Evolutionary conservation across 2,797 vertebrate species (phyloP).

Genomic region (Rousettus madagascariensis): DNA sequence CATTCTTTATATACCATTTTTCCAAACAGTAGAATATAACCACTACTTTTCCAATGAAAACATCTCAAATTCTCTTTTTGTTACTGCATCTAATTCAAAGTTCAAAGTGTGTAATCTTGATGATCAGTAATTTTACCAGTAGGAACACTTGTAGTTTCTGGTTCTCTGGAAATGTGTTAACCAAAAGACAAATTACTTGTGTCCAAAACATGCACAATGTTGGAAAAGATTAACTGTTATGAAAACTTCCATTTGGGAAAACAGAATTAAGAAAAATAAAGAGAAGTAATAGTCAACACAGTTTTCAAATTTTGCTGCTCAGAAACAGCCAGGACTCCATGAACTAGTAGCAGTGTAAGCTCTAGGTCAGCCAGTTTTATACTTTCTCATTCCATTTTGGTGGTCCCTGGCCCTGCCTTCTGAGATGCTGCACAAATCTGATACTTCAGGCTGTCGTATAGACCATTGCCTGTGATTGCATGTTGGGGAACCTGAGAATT

Average conservation of each 20-base stretch:
- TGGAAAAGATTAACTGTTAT: not conserved
- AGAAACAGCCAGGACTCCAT: not conserved
- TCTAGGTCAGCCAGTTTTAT: not conserved
- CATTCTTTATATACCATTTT: not conserved
- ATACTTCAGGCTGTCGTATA: not conserved
- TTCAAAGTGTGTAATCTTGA: not conserved
- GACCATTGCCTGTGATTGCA: not conserved
- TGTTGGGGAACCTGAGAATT: not conserved
- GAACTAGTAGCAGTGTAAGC: not conserved
- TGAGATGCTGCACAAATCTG: not conserved
- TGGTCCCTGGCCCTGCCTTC: not conserved
- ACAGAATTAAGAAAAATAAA: not conserved
- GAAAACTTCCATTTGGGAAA: not conserved
- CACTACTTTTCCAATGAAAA: not conserved
- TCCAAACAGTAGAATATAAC: not conserved
- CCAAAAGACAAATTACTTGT: not conserved
- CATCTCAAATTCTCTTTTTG: not conserved
- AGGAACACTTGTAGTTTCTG: not conserved
- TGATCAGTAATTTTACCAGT: not conserved
- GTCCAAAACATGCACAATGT: not conserved
- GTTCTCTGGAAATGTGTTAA: not conserved
- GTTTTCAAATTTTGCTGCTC: not conserved
- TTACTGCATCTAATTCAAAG: not conserved
- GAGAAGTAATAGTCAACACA: not conserved
- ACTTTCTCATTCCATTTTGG: not conserved